Percentiles rank a stretch among this genome's conserved stretches.
These are phyloP conservation scores for Crotalus horridus DNA, from an alignment of 2,113 vertebrate species.

Conservation along the genomic window DNA sequence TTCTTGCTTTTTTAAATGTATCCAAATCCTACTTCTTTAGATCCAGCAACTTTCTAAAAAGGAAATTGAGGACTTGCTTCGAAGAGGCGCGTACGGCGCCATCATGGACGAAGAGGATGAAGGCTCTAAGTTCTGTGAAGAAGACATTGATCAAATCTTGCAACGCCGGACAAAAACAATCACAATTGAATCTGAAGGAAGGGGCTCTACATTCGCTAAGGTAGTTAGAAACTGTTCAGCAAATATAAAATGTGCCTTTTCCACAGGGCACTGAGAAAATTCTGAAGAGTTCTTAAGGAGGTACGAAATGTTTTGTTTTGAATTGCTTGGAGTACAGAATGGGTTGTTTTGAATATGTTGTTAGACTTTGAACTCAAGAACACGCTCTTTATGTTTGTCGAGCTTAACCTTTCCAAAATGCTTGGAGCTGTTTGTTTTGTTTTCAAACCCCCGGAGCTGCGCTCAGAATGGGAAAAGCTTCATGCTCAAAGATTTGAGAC, in stretches of 20 bases:
- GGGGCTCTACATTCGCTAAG: constrained; percentile 98
- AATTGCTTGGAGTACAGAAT: neutral
- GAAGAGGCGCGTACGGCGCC: constrained; percentile 94
- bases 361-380: neutral
- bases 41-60: constrained; percentile 96
- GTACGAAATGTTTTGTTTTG: neutral
- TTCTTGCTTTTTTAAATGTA: neutral
- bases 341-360: neutral
- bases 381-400: neutral
- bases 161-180: constrained; percentile 97
- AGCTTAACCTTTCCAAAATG: neutral
- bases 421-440: neutral
- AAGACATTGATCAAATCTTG: constrained; percentile 97
- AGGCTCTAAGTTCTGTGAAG: constrained; percentile 98
- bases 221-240: constrained; percentile 62
- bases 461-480: neutral
- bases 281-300: neutral
- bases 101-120: constrained; percentile 99
- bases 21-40: constrained; percentile 52
- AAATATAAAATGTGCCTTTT: neutral
- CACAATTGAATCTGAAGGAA: constrained; percentile 95
- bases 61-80: constrained; percentile 94
- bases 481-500: neutral
- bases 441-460: neutral
- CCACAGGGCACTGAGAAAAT: neutral